Evolutionary conservation across 64 coral and sea anemone genomes (phyloP), one percentile per base, ranked within the genome.

Genomic region (Pocillopora verrucosa): DNA sequence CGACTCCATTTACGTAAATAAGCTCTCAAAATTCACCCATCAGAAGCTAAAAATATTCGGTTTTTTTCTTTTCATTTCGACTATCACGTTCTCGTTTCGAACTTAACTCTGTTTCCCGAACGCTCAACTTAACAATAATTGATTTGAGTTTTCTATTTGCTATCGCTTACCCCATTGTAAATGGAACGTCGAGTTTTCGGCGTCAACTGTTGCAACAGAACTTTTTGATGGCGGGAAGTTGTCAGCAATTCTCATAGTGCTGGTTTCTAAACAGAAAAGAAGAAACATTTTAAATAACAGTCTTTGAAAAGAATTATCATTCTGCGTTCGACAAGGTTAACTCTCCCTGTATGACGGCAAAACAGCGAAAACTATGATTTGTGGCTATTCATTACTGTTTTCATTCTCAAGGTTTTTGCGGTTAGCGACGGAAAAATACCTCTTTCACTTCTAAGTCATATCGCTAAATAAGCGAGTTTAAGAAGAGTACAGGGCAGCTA

Each of bases 91-190:
- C 7, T 51, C 41, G 41, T 51, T 51, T 51, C 41, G 41, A 51
- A 51, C 3, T 4, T 51, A 7, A 51, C 41, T 51, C 1, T 51
- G 41, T 51, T 51, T 51, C 7, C 41, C 41, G 41, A 51, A 51
- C 41, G 41, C 41, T 51, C 41, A 51, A 51, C 41, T 51, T 51
- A 51, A 51, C 41, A 51, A 51, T 51, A 7, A 51, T 7, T 51
- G 41, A 51, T 51, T 51, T 51, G 41, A 4, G 41, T 4, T 51
- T 51, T 51, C 41, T 51, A n/a, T n/a, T n/a, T n/a, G 30, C 30
- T 30, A 30, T 5, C 16, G 0, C 41, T 25, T 85, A 85, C 82
- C 82, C 82, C 82, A 85, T 85, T 72, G 36, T 72, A 65, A 22
- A 34, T n/a, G 82, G 6, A 10, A 38, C 12, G 79, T 36, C 16